A percentile compares a stretch with the other conserved stretches of the same genome.
These are phyloP conservation scores for Cherax quadricarinatus DNA, from an alignment of 1,140 invertebrate species.

Conservation along the genomic window DNA sequence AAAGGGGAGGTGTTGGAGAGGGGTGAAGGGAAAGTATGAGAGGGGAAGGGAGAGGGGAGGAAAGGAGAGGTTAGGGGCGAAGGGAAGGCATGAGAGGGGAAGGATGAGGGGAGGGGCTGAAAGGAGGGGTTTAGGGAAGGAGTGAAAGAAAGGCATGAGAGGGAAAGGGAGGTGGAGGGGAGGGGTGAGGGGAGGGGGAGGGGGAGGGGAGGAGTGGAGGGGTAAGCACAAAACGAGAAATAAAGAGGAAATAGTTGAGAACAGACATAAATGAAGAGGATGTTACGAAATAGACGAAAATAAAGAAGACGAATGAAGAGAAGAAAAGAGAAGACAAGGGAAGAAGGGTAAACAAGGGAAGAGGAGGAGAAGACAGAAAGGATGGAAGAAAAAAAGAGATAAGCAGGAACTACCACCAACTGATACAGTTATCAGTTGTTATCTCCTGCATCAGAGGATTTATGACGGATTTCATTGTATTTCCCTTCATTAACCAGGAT, in stretches of 20 bases:
- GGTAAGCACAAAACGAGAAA: not conserved
- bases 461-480: no score
- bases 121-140: not conserved
- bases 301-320: not conserved
- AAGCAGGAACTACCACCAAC: no score
- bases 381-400: no score
- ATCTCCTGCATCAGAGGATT: no score
- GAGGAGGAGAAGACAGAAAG: no score
- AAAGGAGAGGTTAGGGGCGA: not conserved
- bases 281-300: not conserved
- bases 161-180: not conserved
- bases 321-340: not conserved
- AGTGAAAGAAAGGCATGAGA: not conserved
- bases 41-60: no score
- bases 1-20: no score
- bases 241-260: not conserved
- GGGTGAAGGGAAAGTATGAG: no score
- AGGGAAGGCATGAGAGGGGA: not conserved
- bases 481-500: no score
- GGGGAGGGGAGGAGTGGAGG: not conserved
- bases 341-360: not conserved
- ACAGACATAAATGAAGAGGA: not conserved
- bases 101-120: not conserved
- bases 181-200: not conserved
- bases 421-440: no score